Conservation (phyloP, 37 sponge, comb jelly and placozoan genomes). For the Petrosia ficiformis region DNA sequence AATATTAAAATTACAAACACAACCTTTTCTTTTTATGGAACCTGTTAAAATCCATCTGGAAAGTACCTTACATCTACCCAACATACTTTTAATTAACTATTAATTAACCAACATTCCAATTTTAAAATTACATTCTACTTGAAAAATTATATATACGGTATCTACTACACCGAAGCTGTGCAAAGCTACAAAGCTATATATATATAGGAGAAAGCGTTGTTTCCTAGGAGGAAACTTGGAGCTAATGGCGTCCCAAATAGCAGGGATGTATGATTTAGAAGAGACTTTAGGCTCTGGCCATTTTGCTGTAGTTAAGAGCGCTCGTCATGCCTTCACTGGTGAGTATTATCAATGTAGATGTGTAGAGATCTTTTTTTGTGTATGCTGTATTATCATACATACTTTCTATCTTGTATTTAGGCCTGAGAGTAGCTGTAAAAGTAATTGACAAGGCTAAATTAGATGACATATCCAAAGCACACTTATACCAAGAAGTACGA, state of each 20-base stretch:
- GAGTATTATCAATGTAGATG: not conserved
- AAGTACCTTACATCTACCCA: not conserved
- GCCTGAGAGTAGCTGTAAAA: conserved; percentile 91
- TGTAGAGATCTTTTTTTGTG: not conserved
- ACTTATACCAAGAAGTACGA: conserved; percentile 92
- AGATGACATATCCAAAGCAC: conserved; percentile 83
- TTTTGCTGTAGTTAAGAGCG: conserved; percentile 92
- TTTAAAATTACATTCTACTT: too few species aligned
- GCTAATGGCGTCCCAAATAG: conserved; percentile 54
- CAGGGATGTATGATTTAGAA: conserved; percentile 85
- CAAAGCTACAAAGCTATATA: too few species aligned
- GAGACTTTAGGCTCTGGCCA: conserved; percentile 91
- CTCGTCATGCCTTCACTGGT: conserved; percentile 90
- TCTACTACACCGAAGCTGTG: too few species aligned
- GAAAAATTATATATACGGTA: too few species aligned
- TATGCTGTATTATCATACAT: too few species aligned
- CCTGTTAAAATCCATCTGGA: not conserved
- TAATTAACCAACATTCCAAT: too few species aligned
- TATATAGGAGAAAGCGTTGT: too few species aligned
- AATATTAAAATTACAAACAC: too few species aligned
- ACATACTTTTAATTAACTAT: too few species aligned
- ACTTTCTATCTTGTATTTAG: too few species aligned
- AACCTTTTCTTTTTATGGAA: too few species aligned
- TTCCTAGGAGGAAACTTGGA: too few species aligned
- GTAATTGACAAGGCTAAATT: conserved; percentile 98